Percentiles rank a stretch among this genome's conserved stretches.
phyloP scores from a whole-genome alignment of 92 coral and sea anemone genomes.

The Plumapathes pennacea region DNA sequence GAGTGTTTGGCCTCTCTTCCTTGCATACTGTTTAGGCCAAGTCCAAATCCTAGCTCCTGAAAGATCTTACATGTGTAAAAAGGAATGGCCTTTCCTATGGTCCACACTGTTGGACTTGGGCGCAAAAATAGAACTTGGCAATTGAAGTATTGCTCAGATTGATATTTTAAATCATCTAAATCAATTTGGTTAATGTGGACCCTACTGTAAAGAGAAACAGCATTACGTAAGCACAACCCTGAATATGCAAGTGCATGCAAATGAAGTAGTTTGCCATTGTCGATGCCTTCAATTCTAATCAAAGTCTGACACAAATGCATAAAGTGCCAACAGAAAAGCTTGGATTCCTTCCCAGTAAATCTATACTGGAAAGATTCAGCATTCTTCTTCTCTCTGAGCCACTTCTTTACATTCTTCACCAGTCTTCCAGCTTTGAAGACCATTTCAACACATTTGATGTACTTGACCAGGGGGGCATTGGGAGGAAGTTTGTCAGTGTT shows the following conservation, averaged over 20 bases:
- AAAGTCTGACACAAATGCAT: constrained; percentile 18
- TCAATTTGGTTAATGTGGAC: constrained; percentile 5
- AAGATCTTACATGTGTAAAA: constrained; percentile 13
- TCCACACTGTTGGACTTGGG: constrained; percentile 23
- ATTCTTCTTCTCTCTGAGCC: constrained; percentile 24
- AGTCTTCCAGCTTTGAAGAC: constrained; percentile 34
- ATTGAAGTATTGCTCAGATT: constrained; percentile 30
- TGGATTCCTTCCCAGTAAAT: constrained; percentile 28
- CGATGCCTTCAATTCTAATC: constrained; percentile 2
- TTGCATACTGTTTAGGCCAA: constrained; percentile 18
- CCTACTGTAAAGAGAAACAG: constrained; percentile 24
- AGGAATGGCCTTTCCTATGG: constrained; percentile 21
- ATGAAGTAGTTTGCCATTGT: constrained; percentile 5
- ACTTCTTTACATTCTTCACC: constrained; percentile 28
- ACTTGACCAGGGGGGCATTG: constrained; percentile 19
- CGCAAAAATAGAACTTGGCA: constrained; percentile 22
- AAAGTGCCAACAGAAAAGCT: constrained; percentile 17
- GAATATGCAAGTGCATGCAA: constrained; percentile 30
- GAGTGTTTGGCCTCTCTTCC: constrained; percentile 49
- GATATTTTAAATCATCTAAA: constrained; percentile 5
- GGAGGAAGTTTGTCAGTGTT: constrained; percentile 14
- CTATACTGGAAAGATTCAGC: constrained; percentile 20
- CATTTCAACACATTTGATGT: constrained; percentile 28
- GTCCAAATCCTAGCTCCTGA: constrained; percentile 18
- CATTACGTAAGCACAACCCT: constrained; percentile 11